Evolutionary conservation across 2,888 invertebrate species (phyloP).

Genomic region (Athalia circularis): DNA sequence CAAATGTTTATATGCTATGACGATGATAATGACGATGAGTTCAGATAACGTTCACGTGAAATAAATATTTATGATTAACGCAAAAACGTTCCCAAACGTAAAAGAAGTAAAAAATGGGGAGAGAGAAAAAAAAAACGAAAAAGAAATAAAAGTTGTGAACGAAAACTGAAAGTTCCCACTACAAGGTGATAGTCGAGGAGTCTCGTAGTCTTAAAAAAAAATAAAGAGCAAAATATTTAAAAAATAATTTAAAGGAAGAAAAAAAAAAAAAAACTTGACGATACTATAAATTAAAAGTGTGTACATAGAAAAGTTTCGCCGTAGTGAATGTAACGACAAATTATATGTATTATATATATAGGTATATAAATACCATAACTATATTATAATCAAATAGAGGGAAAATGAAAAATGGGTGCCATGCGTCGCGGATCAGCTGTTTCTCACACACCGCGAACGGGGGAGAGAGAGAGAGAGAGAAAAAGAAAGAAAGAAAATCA

Average conservation of each 20-base stretch:
- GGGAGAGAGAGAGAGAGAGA: slow-evolving; percentile 19
- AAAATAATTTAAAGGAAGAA: neutral
- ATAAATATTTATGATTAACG: neutral
- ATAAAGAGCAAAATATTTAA: neutral
- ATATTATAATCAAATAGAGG: too few relatives aligned
- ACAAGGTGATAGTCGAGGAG: too few relatives aligned
- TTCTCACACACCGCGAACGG: slow-evolving; percentile 7
- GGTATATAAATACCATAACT: too few relatives aligned
- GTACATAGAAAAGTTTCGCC: too few relatives aligned
- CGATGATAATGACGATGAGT: too few relatives aligned
- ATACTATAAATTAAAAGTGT: too few relatives aligned
- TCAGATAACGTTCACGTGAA: neutral
- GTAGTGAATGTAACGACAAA: too few relatives aligned
- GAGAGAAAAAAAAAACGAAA: neutral
- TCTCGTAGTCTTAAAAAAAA: too few relatives aligned
- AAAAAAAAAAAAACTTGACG: too few relatives aligned
- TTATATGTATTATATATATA: too few relatives aligned
- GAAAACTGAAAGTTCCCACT: neutral
- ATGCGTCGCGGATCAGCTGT: slow-evolving; percentile 15
- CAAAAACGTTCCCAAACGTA: too few relatives aligned
- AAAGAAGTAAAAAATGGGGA: neutral
- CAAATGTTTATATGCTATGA: too few relatives aligned
- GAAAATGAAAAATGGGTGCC: slow-evolving; percentile 11
- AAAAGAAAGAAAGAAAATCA: slow-evolving; percentile 41
- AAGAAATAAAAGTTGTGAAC: neutral